Evolutionary conservation across 2,797 vertebrate genomes (phyloP), one percentile per base, ranked within the genome.

Genomic region (Hoplostethus mediterraneus): DNA sequence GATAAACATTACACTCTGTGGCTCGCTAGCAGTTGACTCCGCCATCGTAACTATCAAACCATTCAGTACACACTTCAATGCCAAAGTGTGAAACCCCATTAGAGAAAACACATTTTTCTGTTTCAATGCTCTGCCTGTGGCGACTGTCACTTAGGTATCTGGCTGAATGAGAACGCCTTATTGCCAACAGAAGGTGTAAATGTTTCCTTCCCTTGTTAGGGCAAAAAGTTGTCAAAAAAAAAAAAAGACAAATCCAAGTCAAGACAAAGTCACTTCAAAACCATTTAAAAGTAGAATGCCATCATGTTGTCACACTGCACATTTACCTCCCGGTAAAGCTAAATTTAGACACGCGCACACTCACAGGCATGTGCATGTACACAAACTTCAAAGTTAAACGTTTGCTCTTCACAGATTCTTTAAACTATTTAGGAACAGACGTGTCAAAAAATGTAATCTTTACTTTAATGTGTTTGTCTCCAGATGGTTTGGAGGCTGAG

Each of bases 121-220:
- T 80, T 70, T 77, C 62, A 53, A 42, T 65, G 75, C 77, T 86
- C 56, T 74, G 77, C 82, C 75, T 67, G 42, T 69, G 75, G 72
- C 54, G 1, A 63, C 70, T 77, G 81, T 83, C 75, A 77, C 53
- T 12, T 1, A n/a, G 44, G 63, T 62, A 63, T 77, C 25, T 59
- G 38, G 42, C 61, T 79, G 77, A 77, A 70, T 72, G 49, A 83
- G 56, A 69, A 59, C 58, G 38, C 21, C 72, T 79, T 63, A 70
- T 78, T 83, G 59, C 58, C 42, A 73, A 51, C 65, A 76, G 70
- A 81, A 90, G 76, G 81, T 79, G 75, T 67, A 75, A 86, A 89
- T 86, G 58, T 28, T 28, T 63, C 6, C 21, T 64, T 80, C 82
- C 49, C 36, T 65, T 84, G 68, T 84, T 75, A 70, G 63, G 48